Evolutionary conservation across 2,797 vertebrate species (phyloP).

Genomic region (Aphelocoma californica): DNA sequence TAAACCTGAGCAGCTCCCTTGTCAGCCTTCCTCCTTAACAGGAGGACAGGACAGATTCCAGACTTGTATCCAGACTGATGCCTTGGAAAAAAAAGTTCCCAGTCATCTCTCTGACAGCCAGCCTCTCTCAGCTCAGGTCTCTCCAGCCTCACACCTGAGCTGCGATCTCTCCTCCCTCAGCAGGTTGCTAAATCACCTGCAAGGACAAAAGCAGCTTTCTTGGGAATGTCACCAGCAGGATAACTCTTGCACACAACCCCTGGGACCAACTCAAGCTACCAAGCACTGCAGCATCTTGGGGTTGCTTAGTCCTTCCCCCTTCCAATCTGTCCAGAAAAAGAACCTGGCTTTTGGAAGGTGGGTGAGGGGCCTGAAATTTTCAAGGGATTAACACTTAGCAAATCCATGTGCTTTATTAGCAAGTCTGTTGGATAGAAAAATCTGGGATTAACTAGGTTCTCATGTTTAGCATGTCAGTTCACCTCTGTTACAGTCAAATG

Average conservation of each 20-base stretch:
- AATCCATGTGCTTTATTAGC: neutral
- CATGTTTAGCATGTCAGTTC: neutral
- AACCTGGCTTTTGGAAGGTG: neutral
- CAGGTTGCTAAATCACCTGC: neutral
- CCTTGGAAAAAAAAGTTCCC: neutral
- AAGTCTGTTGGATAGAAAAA: neutral
- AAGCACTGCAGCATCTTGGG: neutral
- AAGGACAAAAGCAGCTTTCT: neutral
- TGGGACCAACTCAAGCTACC: neutral
- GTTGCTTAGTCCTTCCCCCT: neutral
- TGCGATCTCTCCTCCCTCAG: neutral
- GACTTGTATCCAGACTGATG: neutral
- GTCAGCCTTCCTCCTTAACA: neutral
- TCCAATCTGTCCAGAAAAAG: neutral
- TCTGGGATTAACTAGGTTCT: conserved; percentile 43
- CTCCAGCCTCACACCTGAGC: neutral
- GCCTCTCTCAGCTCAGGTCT: neutral
- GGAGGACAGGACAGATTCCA: neutral
- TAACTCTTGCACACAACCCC: neutral
- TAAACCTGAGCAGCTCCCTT: neutral
- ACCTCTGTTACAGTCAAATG: neutral
- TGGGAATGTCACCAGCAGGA: neutral
- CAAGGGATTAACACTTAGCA: neutral
- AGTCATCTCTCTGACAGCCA: neutral
- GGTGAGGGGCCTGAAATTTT: neutral